Percentiles rank a stretch among this genome's conserved stretches.
phyloP scores from a whole-genome alignment of 1,140 invertebrate species.

The Drosophila kurseongensis region DNA sequence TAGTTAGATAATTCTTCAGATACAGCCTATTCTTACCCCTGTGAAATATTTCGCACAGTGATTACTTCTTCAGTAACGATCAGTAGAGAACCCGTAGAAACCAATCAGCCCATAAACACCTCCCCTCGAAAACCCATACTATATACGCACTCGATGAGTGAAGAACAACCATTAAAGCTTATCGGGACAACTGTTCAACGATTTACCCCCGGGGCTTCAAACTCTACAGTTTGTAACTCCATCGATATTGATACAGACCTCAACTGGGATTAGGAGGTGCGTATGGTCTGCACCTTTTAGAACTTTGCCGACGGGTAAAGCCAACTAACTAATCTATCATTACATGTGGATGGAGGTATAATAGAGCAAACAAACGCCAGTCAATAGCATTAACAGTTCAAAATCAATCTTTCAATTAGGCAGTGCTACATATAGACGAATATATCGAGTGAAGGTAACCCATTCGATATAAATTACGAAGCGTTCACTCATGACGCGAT shows the following conservation, averaged over 20 bases:
- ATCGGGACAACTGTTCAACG: conserved; percentile 54
- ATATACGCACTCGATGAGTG: conserved; percentile 43
- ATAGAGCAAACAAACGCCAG: conserved; percentile 34
- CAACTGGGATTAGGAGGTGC: conserved; percentile 71
- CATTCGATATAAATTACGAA: conserved; percentile 55
- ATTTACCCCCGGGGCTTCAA: conserved; percentile 28
- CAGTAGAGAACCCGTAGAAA: conserved; percentile 16
- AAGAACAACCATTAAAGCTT: conserved; percentile 73
- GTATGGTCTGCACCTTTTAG: conserved; percentile 37
- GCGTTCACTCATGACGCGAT: conserved; percentile 16
- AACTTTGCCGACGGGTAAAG: conserved; percentile 60
- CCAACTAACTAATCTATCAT: conserved; percentile 55
- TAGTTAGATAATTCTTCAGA: too few relatives aligned
- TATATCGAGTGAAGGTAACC: conserved; percentile 21
- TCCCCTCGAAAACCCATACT: conserved; percentile 1
- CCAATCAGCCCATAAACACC: conserved; percentile 32
- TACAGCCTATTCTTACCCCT: too few relatives aligned
- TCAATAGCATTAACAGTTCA: conserved; percentile 31
- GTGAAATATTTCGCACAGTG: conserved; percentile 33
- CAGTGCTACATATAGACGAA: neutral
- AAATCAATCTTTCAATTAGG: conserved; percentile 60
- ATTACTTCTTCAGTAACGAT: conserved; percentile 7
- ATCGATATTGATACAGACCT: conserved; percentile 73
- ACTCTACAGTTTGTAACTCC: conserved; percentile 25
- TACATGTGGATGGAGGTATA: conserved; percentile 22